phyloP scores from a whole-genome alignment of 2,888 invertebrate species.

The Ophraella communa region DNA sequence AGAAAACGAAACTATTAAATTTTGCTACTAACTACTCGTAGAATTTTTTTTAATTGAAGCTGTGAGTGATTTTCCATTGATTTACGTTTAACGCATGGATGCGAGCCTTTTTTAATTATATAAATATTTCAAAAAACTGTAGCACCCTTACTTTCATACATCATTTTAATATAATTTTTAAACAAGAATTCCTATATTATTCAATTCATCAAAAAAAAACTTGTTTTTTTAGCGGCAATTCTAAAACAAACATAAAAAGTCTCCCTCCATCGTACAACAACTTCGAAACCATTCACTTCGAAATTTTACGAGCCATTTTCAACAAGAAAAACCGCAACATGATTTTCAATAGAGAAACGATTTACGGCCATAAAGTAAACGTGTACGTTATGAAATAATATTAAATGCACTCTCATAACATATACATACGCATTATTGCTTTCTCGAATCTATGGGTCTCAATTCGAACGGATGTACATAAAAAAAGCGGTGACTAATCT shows the following conservation, averaged over 20 bases:
- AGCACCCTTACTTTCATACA: too few relatives aligned
- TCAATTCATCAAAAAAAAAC: neutral
- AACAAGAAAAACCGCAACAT: slow-evolving; percentile 27
- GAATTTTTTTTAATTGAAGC: too few relatives aligned
- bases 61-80: too few relatives aligned
- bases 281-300: slow-evolving; percentile 4
- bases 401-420: slow-evolving; percentile 20
- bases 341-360: slow-evolving; percentile 33
- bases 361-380: slow-evolving; percentile 28
- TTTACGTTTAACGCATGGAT: too few relatives aligned
- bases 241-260: slow-evolving; percentile 18
- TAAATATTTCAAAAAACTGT: too few relatives aligned
- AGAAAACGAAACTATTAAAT: too few relatives aligned
- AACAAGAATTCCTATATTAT: neutral
- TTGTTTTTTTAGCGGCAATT: slow-evolving; percentile 12
- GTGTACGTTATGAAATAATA: slow-evolving; percentile 24
- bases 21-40: too few relatives aligned
- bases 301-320: slow-evolving; percentile 30
- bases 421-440: slow-evolving; percentile 27
- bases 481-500: slow-evolving; percentile 17
- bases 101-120: too few relatives aligned
- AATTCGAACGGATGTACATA: neutral
- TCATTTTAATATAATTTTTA: too few relatives aligned
- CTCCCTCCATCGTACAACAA: neutral
- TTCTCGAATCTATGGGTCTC: slow-evolving; percentile 11